These are phyloP conservation scores for Calameuta pallipes DNA, from an alignment of 2,888 invertebrate species.

Conservation along the genomic window DNA sequence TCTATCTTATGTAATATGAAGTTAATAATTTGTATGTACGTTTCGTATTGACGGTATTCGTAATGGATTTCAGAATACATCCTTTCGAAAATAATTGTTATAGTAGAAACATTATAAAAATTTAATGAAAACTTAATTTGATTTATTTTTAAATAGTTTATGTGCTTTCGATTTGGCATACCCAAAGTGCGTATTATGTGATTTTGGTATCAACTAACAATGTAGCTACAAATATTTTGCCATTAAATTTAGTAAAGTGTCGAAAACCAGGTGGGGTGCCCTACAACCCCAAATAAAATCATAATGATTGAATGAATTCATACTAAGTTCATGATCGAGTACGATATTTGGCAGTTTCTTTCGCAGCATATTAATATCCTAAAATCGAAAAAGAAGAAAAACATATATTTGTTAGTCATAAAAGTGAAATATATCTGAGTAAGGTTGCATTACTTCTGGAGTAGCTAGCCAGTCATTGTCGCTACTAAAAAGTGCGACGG, in stretches of 20 bases:
- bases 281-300: constrained; percentile 60
- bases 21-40: too few relatives aligned
- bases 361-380: constrained; percentile 48
- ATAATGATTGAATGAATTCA: constrained; percentile 53
- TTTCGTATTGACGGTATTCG: too few relatives aligned
- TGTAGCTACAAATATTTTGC: constrained; percentile 37
- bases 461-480: constrained; percentile 52
- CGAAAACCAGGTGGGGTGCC: constrained; percentile 47
- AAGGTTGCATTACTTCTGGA: constrained; percentile 42
- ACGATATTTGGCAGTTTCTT: constrained; percentile 45
- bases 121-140: too few relatives aligned
- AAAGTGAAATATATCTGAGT: constrained; percentile 1
- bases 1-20: too few relatives aligned
- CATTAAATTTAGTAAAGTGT: constrained; percentile 48
- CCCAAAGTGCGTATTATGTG: too few relatives aligned
- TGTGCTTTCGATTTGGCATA: too few relatives aligned
- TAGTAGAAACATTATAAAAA: too few relatives aligned
- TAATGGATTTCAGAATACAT: too few relatives aligned
- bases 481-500: constrained; percentile 56
- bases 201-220: too few relatives aligned
- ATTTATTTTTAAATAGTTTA: too few relatives aligned
- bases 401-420: not conserved
- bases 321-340: constrained; percentile 42
- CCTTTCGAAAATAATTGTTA: too few relatives aligned
- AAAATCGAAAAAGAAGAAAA: constrained; percentile 14